Base-by-base conservation (phyloP, 1,140 invertebrate species). In the Venturia canescens region DNA sequence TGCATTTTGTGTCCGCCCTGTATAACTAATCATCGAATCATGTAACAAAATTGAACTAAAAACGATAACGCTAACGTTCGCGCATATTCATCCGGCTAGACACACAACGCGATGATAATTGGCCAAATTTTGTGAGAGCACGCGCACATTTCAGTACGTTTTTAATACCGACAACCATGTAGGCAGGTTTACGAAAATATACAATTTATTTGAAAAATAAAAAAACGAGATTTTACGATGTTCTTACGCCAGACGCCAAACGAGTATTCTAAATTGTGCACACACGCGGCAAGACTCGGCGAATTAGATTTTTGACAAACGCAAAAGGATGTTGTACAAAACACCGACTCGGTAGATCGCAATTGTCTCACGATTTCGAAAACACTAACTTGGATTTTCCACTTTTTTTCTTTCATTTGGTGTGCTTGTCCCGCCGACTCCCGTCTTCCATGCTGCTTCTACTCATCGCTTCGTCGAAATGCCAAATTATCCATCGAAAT, bases 51-150 rank as follows among this genome's bases (percentile, higher is more conserved):
- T 18, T 26, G 6, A 0, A 67, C 71, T 50, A 69, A 57, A 21
- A 34, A 26, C 29, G 27, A 72, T n/a, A 72, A 16, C 34, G 27
- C 21, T 34, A 71, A 78, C 60, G 44, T 80, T 71, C 23, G 38
- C 29, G n/a, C n/a, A n/a, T n/a, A 71, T 38, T 71, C 82, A 86
- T 86, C 83, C 85, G 79, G 71, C 80, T 86, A 88, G 87, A 88
- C 87, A 88, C 87, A 87, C 87, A 88, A 88, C 87, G 87, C 83
- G 85, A 82, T 44, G 85, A 82, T 44, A 80, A 84, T 84, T 83
- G 80, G 83, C 79, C 80, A 81, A 74, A 16, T 34, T 50, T 13
- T 66, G 26, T 31, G 66, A 66, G 38, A 63, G 78, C 53, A 63
- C 53, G 31, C n/a, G n/a, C 53, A 18, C 53, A 57, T 57, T 23